These are phyloP conservation scores for Onchidella celtica DNA, from an alignment of 2,888 invertebrate species.

Conservation along the genomic window DNA sequence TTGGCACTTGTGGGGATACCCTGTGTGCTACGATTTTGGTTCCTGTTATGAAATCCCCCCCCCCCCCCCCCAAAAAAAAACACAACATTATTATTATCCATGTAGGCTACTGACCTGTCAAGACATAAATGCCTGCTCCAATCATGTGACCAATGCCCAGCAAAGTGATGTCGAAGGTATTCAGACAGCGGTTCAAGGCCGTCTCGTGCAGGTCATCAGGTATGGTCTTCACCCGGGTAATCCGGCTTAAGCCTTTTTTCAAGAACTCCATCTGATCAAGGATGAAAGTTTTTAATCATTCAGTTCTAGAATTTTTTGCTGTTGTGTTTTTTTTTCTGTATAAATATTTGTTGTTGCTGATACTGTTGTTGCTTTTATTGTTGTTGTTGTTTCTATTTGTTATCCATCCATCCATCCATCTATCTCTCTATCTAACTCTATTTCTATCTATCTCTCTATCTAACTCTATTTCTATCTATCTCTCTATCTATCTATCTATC, in stretches of 20 bases:
- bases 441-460: too few species aligned
- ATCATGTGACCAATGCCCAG: conserved; percentile 97
- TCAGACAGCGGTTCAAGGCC: conserved; percentile 85
- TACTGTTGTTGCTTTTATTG: too few species aligned
- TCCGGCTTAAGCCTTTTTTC: conserved; percentile 57
- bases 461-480: too few species aligned
- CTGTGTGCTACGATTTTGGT: too few species aligned
- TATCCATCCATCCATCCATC: background rate
- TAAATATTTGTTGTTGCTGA: background rate
- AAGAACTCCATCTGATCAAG: conserved; percentile 52
- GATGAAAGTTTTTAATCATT: conserved; percentile 16
- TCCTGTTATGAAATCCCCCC: too few species aligned
- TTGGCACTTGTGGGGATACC: too few species aligned
- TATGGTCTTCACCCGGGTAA: conserved; percentile 73
- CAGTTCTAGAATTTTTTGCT: too few species aligned
- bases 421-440: background rate
- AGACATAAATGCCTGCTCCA: conserved; percentile 97
- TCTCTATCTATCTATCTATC: too few species aligned
- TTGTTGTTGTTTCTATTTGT: background rate
- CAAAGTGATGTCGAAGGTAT: conserved; percentile 91
- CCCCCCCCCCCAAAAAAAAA: too few species aligned
- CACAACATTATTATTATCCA: too few species aligned
- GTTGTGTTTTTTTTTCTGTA: background rate
- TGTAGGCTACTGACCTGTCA: conserved; percentile 90
- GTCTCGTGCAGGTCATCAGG: conserved; percentile 71